phyloP scores from a whole-genome alignment of 2,888 invertebrate genomes.

The Crepidodera aurea region DNA sequence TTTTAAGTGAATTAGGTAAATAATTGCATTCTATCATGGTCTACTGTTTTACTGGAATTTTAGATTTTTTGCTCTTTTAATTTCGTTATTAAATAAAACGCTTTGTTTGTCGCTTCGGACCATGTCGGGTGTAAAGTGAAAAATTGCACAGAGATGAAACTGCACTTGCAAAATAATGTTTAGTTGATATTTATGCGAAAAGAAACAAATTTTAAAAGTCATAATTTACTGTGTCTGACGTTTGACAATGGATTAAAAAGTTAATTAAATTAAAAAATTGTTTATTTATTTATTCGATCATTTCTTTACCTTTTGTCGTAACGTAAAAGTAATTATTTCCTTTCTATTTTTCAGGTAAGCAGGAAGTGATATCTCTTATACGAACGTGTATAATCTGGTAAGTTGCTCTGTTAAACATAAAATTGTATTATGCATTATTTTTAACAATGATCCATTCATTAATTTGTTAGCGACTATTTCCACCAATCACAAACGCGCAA shows the following conservation, averaged over 20 bases:
- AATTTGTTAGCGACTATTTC: no score
- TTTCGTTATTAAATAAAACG: constrained; percentile 26
- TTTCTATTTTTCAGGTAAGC: neutral
- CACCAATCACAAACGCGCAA: no score
- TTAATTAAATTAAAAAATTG: no score
- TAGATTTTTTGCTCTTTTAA: constrained; percentile 25
- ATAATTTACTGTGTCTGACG: no score
- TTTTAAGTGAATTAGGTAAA: constrained; percentile 35
- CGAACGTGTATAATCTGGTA: neutral
- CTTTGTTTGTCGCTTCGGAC: neutral
- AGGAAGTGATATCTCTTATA: neutral
- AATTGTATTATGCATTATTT: neutral
- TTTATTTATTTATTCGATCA: no score
- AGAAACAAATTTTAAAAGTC: no score
- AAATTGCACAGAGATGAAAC: neutral
- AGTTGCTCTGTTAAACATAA: neutral
- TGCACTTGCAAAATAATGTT: no score
- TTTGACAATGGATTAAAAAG: no score
- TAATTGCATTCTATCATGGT: constrained; percentile 35
- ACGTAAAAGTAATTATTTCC: neutral
- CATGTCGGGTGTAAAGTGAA: neutral
- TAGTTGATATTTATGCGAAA: no score
- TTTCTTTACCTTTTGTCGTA: no score
- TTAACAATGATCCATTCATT: neutral
- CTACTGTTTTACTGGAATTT: constrained; percentile 34